A percentile compares a stretch with the other conserved stretches of the same genome.
These are phyloP conservation scores for Psammodynastes pulverulentus DNA, from an alignment of 2,113 vertebrate species.

Conservation along the genomic window DNA sequence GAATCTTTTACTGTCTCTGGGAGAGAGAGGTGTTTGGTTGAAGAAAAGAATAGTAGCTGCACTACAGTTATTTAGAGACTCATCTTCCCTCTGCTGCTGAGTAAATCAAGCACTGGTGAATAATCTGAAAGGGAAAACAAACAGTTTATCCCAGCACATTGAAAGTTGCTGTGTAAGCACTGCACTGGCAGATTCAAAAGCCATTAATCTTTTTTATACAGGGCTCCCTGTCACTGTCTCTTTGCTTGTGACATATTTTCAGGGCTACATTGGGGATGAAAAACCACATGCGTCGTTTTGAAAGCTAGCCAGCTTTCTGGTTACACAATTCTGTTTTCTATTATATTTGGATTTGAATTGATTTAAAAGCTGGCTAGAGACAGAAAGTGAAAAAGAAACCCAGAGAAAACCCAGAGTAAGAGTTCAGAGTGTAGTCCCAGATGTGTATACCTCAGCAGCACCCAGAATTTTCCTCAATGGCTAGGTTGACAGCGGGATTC, in stretches of 20 bases:
- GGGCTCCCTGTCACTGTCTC: conserved; percentile 48
- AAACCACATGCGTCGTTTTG: conserved; percentile 54
- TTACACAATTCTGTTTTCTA: conserved; percentile 20
- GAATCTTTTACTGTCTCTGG: conserved; percentile 32
- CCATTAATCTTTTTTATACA: conserved; percentile 68
- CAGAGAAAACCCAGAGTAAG: conserved; percentile 30
- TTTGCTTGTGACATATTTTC: conserved; percentile 34
- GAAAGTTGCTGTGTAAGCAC: conserved; percentile 62
- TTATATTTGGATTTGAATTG: background rate
- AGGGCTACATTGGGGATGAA: conserved; percentile 50
- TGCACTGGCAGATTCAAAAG: conserved; percentile 48
- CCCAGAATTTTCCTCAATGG: background rate
- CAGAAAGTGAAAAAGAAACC: conserved; percentile 25
- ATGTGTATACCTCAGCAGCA: background rate
- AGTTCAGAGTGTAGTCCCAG: background rate
- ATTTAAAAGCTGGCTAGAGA: background rate
- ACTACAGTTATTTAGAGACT: conserved; percentile 62
- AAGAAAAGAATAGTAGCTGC: conserved; percentile 49
- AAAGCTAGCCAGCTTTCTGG: conserved; percentile 54
- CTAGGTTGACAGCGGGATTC: background rate
- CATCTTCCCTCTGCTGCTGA: conserved; percentile 61
- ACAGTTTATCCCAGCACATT: conserved; percentile 53
- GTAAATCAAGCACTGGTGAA: conserved; percentile 63
- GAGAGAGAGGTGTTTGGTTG: conserved; percentile 37
- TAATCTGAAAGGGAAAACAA: conserved; percentile 65